Evolutionary conservation across 2,113 vertebrate species (phyloP).

Genomic region (Pseudopodoces humilis): DNA sequence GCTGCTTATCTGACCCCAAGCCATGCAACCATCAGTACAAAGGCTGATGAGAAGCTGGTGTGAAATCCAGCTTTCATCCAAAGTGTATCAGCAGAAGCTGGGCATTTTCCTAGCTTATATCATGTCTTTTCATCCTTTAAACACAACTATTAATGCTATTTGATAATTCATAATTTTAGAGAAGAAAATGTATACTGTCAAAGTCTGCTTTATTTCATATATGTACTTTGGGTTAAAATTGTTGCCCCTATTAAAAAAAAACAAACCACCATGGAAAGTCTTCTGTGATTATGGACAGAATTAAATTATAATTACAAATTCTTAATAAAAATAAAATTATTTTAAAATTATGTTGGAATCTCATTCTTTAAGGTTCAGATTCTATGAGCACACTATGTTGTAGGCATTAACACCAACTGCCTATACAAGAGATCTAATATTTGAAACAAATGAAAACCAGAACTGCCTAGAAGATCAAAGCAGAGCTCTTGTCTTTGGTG

Average conservation of each 20-base stretch:
- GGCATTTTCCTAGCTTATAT: not conserved
- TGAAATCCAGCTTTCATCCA: not conserved
- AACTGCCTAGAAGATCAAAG: not conserved
- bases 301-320: not conserved
- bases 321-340: not conserved
- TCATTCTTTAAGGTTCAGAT: not conserved
- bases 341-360: not conserved
- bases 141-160: not conserved
- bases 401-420: not conserved
- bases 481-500: not conserved
- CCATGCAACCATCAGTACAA: rapidly evolving
- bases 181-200: not conserved
- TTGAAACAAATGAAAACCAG: not conserved
- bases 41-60: not conserved
- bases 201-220: not conserved
- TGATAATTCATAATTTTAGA: not conserved
- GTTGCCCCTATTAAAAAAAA: not conserved
- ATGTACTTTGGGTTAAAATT: not conserved
- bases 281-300: not conserved
- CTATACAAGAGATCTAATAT: not conserved
- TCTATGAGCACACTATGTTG: not conserved
- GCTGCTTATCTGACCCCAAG: not conserved
- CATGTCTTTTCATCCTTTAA: not conserved
- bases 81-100: not conserved
- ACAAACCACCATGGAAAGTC: not conserved